Evolutionary conservation across 1,140 invertebrate species (phyloP).

Genomic region (Bombus fervidus): DNA sequence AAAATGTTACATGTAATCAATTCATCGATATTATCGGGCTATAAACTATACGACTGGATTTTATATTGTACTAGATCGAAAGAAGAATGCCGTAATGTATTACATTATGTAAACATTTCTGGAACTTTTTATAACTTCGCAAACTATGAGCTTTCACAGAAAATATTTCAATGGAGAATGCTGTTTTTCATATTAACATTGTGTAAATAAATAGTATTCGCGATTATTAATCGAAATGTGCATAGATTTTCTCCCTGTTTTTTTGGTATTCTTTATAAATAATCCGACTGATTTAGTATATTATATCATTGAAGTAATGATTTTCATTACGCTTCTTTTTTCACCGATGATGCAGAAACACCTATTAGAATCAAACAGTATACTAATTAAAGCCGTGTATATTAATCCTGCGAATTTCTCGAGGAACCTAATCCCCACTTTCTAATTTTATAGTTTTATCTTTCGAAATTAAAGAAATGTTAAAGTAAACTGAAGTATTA

Average conservation of each 20-base stretch:
- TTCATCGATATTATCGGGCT: neutral
- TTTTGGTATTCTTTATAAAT: neutral
- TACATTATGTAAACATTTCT: neutral
- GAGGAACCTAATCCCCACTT: neutral
- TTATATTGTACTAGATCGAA: neutral
- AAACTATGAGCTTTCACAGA: slow-evolving; percentile 1
- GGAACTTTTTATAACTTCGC: neutral
- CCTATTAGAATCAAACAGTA: neutral
- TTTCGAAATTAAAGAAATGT: neutral
- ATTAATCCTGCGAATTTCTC: slow-evolving; percentile 29
- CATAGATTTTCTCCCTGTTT: neutral
- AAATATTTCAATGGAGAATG: slow-evolving; percentile 19
- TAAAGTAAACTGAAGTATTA: neutral
- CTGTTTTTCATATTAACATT: slow-evolving; percentile 6
- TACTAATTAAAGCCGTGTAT: slow-evolving; percentile 27
- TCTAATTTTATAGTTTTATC: neutral
- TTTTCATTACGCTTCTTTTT: neutral
- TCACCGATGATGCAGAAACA: neutral
- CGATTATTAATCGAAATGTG: neutral
- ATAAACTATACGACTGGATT: neutral
- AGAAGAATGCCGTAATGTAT: neutral
- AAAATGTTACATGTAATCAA: neutral
- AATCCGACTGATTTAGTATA: neutral
- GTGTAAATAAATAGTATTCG: neutral
- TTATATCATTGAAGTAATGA: neutral